Conservation (phyloP, 2,888 invertebrate species). For the Mythimna ferrago region DNA sequence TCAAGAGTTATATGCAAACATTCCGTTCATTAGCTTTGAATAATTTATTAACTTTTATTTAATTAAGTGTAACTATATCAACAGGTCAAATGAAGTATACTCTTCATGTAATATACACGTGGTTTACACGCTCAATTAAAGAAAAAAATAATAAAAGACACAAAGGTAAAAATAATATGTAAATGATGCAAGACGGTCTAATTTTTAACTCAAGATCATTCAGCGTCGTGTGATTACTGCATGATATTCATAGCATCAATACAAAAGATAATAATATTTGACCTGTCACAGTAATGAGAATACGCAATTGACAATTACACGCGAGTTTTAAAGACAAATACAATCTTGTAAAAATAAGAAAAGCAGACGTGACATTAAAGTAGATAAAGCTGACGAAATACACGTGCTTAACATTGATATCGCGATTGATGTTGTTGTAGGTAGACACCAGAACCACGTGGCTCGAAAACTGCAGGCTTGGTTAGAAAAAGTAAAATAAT, state of each 20-base stretch:
- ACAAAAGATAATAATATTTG: slow-evolving; percentile 33
- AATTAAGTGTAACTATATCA: slow-evolving; percentile 17
- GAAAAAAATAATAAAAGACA: slow-evolving; percentile 5
- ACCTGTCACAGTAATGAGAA: slow-evolving; percentile 33
- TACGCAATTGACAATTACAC: slow-evolving; percentile 20
- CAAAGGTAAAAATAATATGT: slow-evolving; percentile 23
- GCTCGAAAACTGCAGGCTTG: background rate
- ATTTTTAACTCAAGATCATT: slow-evolving; percentile 34
- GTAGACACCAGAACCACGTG: background rate
- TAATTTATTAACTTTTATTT: slow-evolving; percentile 28
- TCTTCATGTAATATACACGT: slow-evolving; percentile 28
- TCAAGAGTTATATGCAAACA: slow-evolving; percentile 26
- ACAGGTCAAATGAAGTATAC: slow-evolving; percentile 10
- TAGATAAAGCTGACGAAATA: background rate
- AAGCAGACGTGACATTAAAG: background rate
- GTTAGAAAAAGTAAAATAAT: too few species aligned
- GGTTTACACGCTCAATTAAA: slow-evolving; percentile 29
- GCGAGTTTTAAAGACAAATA: slow-evolving; percentile 9
- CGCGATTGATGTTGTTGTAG: background rate
- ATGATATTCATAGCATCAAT: slow-evolving; percentile 24
- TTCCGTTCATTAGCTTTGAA: slow-evolving; percentile 40
- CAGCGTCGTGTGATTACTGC: slow-evolving; percentile 32
- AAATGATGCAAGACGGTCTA: slow-evolving; percentile 41
- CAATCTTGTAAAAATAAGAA: slow-evolving; percentile 3
- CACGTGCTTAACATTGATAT: background rate